These are phyloP conservation scores for Ophion ventricosus DNA, from an alignment of 2,888 invertebrate genomes.

Conservation along the genomic window DNA sequence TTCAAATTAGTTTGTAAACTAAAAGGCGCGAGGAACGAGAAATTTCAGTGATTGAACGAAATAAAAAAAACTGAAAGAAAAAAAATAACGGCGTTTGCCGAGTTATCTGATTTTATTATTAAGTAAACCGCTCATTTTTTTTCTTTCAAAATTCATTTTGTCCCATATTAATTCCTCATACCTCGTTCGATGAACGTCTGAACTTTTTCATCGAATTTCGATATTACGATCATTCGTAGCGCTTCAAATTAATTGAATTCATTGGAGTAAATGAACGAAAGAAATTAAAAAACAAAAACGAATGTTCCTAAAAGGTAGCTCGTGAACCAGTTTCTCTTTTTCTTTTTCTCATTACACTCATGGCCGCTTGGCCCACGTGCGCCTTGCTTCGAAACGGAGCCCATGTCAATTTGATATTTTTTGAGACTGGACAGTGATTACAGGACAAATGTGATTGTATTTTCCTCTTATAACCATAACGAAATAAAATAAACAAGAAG, in stretches of 20 bases:
- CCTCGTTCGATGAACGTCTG: constrained; percentile 13
- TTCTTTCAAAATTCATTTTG: constrained; percentile 29
- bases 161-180: constrained; percentile 32
- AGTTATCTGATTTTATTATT: constrained; percentile 64
- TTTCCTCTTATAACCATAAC: not conserved
- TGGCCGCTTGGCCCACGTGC: not conserved
- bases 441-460: not conserved
- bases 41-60: no score
- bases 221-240: constrained; percentile 36
- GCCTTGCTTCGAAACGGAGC: not conserved
- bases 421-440: not conserved
- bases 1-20: no score
- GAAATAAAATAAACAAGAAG: not conserved
- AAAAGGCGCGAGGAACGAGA: no score
- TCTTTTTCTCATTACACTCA: not conserved
- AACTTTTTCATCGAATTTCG: not conserved
- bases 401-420: not conserved
- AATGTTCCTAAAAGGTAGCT: constrained; percentile 44
- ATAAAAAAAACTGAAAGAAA: not conserved
- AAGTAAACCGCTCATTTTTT: constrained; percentile 62
- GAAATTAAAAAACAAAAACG: constrained; percentile 26
- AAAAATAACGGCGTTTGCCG: constrained; percentile 20
- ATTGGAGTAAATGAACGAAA: constrained; percentile 53
- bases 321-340: not conserved
- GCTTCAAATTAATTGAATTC: constrained; percentile 40